phyloP scores from a whole-genome alignment of 1,140 invertebrate genomes.

The Phocides pigmalion region DNA sequence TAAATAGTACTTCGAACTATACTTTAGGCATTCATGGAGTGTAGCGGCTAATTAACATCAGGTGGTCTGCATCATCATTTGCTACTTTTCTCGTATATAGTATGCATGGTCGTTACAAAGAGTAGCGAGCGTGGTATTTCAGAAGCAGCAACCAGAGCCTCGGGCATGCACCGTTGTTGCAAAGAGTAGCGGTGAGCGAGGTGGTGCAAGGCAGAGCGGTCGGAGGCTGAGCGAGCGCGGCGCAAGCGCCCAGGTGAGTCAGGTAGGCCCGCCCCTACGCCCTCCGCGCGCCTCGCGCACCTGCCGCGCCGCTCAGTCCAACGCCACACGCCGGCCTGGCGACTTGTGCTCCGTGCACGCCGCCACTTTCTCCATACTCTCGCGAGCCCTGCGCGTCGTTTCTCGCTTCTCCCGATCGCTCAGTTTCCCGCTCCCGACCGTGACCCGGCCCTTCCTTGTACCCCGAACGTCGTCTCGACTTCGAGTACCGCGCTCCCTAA shows the following conservation, averaged over 20 bases:
- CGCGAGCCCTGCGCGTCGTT: slow-evolving; percentile 74
- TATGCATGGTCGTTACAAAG: too few relatives aligned
- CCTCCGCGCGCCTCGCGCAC: slow-evolving; percentile 72
- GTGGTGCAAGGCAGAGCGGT: slow-evolving; percentile 44
- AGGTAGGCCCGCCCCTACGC: slow-evolving; percentile 78
- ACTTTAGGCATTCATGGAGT: too few relatives aligned
- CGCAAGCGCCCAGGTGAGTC: slow-evolving; percentile 81
- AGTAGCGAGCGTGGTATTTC: too few relatives aligned
- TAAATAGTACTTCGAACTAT: too few relatives aligned
- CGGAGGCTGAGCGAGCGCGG: slow-evolving; percentile 75
- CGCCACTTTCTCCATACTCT: slow-evolving; percentile 77
- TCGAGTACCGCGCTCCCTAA: slow-evolving; percentile 46
- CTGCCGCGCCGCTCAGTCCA: slow-evolving; percentile 78
- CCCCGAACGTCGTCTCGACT: slow-evolving; percentile 47
- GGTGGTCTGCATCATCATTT: too few relatives aligned
- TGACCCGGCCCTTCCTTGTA: slow-evolving; percentile 53
- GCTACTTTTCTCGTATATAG: too few relatives aligned
- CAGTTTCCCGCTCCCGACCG: slow-evolving; percentile 71
- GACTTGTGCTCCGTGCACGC: slow-evolving; percentile 79
- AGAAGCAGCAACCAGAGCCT: too few relatives aligned
- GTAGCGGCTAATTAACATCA: too few relatives aligned
- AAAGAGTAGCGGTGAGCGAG: slow-evolving; percentile 37
- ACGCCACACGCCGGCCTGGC: slow-evolving; percentile 79
- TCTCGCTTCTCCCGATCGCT: slow-evolving; percentile 71
- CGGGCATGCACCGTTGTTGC: slow-evolving; percentile 40